These are phyloP conservation scores for Eptatretus burgeri DNA, from an alignment of 2,113 vertebrate genomes.

Conservation along the genomic window DNA sequence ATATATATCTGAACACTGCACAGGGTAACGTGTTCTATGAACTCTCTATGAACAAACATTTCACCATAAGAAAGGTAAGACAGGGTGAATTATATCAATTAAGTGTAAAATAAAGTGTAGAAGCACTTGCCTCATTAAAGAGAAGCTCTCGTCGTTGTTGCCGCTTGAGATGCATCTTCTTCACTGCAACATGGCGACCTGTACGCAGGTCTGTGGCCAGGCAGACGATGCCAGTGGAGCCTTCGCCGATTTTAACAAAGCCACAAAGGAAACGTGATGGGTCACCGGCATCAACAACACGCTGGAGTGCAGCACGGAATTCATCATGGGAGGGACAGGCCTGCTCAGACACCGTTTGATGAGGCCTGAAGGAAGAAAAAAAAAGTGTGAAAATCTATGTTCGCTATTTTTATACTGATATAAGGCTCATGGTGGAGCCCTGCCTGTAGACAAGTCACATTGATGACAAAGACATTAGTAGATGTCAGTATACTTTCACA, in stretches of 20 bases:
- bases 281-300: conserved; percentile 87
- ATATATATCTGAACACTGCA: too few species aligned
- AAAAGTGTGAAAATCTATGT: not conserved
- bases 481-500: too few species aligned
- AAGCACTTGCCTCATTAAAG: conserved; percentile 56
- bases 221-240: conserved; percentile 80
- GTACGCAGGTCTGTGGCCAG: conserved; percentile 77
- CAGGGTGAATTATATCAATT: too few species aligned
- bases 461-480: too few species aligned
- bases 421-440: too few species aligned
- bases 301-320: conserved; percentile 81
- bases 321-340: conserved; percentile 80
- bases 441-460: too few species aligned
- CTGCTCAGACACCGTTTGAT: conserved; percentile 31
- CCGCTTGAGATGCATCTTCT: conserved; percentile 91
- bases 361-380: conserved; percentile 18
- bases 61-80: too few species aligned
- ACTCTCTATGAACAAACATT: too few species aligned
- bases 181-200: conserved; percentile 65
- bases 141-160: conserved; percentile 84
- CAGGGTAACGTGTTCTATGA: too few species aligned
- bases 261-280: conserved; percentile 59
- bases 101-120: not conserved
- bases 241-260: conserved; percentile 83
- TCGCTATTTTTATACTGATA: too few species aligned